A percentile compares a stretch with the other conserved stretches of the same genome.
Evolutionary conservation across 2,797 vertebrate species (phyloP).

Genomic region (Coregonus sp.): DNA sequence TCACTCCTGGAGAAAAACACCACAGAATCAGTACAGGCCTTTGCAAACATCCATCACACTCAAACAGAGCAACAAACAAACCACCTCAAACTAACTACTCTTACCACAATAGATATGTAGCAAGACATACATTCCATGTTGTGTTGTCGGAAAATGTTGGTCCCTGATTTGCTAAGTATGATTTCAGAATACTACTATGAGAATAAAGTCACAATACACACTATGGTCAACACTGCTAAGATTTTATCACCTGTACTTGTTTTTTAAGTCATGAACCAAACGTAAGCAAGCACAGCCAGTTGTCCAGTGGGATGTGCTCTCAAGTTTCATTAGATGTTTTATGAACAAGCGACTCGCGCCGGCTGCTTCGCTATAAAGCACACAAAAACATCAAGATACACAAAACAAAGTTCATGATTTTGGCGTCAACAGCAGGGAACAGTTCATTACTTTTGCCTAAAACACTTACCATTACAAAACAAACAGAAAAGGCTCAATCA

Average conservation of each 20-base stretch:
- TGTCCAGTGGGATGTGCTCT: constrained; percentile 99
- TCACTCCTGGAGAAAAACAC: constrained; percentile 94
- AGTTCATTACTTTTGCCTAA: constrained; percentile 89
- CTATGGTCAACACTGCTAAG: constrained; percentile 99
- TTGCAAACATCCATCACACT: constrained; percentile 52
- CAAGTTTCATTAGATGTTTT: constrained; percentile 99
- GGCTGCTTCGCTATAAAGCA: constrained; percentile 99
- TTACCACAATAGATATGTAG: constrained; percentile 51
- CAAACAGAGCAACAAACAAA: constrained; percentile 75
- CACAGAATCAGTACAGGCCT: constrained; percentile 49
- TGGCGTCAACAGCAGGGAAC: constrained; percentile 95
- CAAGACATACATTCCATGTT: constrained; percentile 55
- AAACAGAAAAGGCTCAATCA: constrained; percentile 64
- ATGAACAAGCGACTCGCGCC: constrained; percentile 99
- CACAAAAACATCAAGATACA: constrained; percentile 99
- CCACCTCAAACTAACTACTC: constrained; percentile 86
- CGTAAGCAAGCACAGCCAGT: constrained; percentile 99
- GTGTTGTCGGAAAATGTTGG: constrained; percentile 76
- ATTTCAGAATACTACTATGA: constrained; percentile 73
- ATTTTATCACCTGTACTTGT: constrained; percentile 99
- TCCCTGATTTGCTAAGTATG: constrained; percentile 64
- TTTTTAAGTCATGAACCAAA: constrained; percentile 99
- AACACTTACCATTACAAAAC: constrained; percentile 86
- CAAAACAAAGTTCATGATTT: constrained; percentile 99
- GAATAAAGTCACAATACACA: constrained; percentile 96